These are phyloP conservation scores for Emydocephalus ijimae DNA, from an alignment of 2,113 vertebrate species.

Conservation along the genomic window DNA sequence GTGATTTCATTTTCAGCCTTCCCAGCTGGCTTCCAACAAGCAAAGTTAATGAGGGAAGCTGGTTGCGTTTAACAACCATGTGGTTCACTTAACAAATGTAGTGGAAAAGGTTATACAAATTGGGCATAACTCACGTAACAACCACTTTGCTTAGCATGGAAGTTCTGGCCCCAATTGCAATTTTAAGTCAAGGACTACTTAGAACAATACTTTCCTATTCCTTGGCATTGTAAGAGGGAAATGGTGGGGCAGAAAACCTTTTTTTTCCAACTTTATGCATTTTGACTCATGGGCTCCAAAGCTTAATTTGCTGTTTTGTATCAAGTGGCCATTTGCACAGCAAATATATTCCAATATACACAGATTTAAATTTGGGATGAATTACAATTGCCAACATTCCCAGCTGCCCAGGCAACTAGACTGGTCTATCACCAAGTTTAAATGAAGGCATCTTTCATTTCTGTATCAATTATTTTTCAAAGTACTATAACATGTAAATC, in stretches of 20 bases:
- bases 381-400: neutral
- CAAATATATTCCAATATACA: neutral
- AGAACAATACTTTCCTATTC: neutral
- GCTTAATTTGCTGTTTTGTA: neutral
- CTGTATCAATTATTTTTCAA: neutral
- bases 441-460: neutral
- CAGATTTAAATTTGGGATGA: neutral
- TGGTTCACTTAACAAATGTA: neutral
- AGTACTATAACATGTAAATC: neutral
- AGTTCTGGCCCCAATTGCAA: neutral
- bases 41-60: neutral
- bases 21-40: neutral
- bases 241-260: neutral
- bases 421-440: neutral
- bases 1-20: neutral
- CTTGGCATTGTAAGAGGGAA: neutral
- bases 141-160: too few relatives aligned
- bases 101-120: neutral
- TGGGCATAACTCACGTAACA: neutral
- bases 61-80: neutral
- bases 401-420: neutral
- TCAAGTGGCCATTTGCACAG: neutral
- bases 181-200: neutral
- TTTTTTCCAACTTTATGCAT: neutral
- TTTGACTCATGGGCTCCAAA: neutral